Conservation (phyloP, 1,140 invertebrate genomes). For the Agrilus planipennis region DNA sequence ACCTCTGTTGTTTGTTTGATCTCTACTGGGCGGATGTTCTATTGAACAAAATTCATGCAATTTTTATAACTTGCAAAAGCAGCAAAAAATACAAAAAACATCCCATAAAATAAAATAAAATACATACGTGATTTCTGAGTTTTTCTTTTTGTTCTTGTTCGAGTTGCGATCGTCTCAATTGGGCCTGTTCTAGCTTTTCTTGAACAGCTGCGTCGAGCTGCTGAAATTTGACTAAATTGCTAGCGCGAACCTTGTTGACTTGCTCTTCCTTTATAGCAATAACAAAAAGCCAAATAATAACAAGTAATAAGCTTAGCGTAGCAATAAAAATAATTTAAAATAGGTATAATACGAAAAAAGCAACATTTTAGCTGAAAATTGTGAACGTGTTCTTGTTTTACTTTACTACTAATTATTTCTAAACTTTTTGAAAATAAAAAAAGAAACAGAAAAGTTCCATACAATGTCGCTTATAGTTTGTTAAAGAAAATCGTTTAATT, state of each 20-base stretch:
- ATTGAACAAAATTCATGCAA: not conserved
- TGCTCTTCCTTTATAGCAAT: conserved; percentile 58
- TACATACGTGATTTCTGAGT: conserved; percentile 62
- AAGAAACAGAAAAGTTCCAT: too few relatives aligned
- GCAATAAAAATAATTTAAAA: too few relatives aligned
- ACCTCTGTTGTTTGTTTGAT: conserved; percentile 45
- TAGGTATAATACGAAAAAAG: too few relatives aligned
- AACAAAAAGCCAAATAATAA: too few relatives aligned
- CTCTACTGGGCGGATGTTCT: conserved; percentile 25
- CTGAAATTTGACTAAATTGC: conserved; percentile 50
- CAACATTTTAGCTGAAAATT: too few relatives aligned
- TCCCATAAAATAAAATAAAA: conserved; percentile 1
- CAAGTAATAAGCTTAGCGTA: too few relatives aligned
- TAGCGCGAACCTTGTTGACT: conserved; percentile 51
- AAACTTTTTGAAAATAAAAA: too few relatives aligned
- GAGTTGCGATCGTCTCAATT: conserved; percentile 51
- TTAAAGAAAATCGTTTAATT: too few relatives aligned
- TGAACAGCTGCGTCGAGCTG: conserved; percentile 56
- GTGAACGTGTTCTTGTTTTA: too few relatives aligned
- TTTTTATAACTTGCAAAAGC: conserved; percentile 3
- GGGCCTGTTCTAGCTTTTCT: conserved; percentile 58
- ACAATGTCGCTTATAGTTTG: too few relatives aligned
- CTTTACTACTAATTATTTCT: too few relatives aligned
- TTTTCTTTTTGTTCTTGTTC: conserved; percentile 64
- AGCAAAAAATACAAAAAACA: conserved; percentile 6